Evolutionary conservation across 2,797 vertebrate genomes (phyloP).

Genomic region (Ataeniobius toweri): DNA sequence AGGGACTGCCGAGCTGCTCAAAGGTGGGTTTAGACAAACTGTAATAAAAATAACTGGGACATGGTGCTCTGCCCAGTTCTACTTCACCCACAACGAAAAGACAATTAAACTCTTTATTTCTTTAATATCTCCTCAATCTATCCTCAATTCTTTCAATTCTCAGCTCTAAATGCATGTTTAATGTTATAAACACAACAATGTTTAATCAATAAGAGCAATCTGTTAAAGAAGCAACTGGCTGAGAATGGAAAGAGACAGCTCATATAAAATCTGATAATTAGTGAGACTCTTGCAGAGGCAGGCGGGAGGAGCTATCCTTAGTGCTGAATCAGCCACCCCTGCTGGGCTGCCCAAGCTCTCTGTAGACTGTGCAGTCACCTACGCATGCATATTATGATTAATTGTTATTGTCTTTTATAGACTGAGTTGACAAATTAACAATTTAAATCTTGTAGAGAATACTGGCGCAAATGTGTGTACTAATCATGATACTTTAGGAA

Average conservation of each 20-base stretch:
- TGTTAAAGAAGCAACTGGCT: conserved; percentile 29
- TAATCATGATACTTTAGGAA: background rate
- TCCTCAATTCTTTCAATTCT: conserved; percentile 45
- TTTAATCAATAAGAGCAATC: conserved; percentile 22
- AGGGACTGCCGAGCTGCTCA: conserved; percentile 32
- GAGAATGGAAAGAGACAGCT: conserved; percentile 16
- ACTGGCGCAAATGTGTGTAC: background rate
- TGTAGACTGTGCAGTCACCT: conserved; percentile 24
- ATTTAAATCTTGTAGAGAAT: background rate
- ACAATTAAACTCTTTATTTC: no score
- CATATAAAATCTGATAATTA: conserved; percentile 40
- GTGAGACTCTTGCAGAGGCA: conserved; percentile 10
- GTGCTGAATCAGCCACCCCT: conserved; percentile 73
- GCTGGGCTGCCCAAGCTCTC: conserved; percentile 33
- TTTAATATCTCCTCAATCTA: background rate
- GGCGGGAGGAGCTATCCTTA: conserved; percentile 62
- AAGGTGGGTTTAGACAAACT: conserved; percentile 41
- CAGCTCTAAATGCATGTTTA: conserved; percentile 32
- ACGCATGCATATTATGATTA: conserved; percentile 13
- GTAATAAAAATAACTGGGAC: conserved; percentile 41
- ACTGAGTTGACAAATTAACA: background rate
- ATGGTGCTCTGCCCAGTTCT: conserved; percentile 23
- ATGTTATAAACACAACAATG: conserved; percentile 27
- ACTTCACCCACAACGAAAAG: background rate
- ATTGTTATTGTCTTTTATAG: background rate